These are phyloP conservation scores for Austrofundulus limnaeus DNA, from an alignment of 2,113 vertebrate species.

Conservation along the genomic window DNA sequence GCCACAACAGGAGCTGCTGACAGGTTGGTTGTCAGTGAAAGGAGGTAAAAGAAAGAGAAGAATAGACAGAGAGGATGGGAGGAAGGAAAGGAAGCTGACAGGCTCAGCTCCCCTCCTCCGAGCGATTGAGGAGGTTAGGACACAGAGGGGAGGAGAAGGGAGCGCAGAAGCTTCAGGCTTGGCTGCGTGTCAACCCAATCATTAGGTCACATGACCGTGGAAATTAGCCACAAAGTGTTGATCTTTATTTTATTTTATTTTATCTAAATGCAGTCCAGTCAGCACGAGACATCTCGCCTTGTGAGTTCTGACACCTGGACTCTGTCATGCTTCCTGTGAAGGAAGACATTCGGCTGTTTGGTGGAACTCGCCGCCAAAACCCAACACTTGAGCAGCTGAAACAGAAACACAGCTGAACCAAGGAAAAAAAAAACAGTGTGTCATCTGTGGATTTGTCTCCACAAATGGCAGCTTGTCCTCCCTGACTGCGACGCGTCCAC, in stretches of 20 bases:
- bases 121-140: conserved; percentile 66
- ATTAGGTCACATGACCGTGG: conserved; percentile 48
- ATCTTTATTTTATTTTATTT: background rate
- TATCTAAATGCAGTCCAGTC: conserved; percentile 34
- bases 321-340: conserved; percentile 25
- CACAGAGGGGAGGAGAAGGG: conserved; percentile 46
- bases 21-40: conserved; percentile 67
- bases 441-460: background rate
- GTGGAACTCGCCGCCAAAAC: conserved; percentile 18
- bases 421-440: too few relatives aligned
- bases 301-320: conserved; percentile 23
- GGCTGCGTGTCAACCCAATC: conserved; percentile 66
- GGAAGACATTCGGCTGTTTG: conserved; percentile 8
- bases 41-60: conserved; percentile 32
- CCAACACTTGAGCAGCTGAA: conserved; percentile 2
- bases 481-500: conserved; percentile 13
- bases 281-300: conserved; percentile 27
- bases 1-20: conserved; percentile 63
- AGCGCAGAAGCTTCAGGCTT: conserved; percentile 56
- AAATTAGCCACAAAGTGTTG: conserved; percentile 46
- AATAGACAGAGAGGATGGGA: conserved; percentile 25
- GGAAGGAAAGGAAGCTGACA: conserved; percentile 34
- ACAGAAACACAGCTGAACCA: background rate
- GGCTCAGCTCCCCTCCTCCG: conserved; percentile 49
- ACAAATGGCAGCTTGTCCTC: conserved; percentile 10